Evolutionary conservation across 2,797 vertebrate species (phyloP).

Genomic region (Liparis tanakae): DNA sequence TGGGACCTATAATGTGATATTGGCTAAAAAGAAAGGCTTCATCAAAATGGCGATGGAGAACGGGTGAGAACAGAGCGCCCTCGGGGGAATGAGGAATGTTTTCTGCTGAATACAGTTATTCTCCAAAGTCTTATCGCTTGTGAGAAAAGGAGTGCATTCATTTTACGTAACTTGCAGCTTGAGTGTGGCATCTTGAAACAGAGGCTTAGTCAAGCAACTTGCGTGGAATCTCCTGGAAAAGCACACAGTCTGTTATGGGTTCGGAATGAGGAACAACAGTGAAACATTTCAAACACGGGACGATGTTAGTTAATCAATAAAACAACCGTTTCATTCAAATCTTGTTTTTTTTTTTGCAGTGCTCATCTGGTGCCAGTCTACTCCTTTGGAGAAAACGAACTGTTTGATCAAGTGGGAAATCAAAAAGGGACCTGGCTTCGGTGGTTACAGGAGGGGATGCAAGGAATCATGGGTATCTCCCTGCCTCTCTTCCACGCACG

Average conservation of each 20-base stretch:
- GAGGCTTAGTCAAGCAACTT: conserved; percentile 45
- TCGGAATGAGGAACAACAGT: conserved; percentile 1
- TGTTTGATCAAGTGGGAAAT: conserved; percentile 91
- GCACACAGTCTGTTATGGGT: conserved; percentile 9
- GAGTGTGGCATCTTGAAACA: conserved; percentile 46
- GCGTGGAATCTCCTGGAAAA: conserved; percentile 44
- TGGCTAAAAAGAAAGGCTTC: conserved; percentile 93
- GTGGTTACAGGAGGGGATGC: conserved; percentile 85
- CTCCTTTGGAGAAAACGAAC: conserved; percentile 95
- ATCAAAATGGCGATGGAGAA: conserved; percentile 89
- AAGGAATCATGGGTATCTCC: conserved; percentile 89
- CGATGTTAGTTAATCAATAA: neutral
- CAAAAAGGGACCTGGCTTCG: conserved; percentile 87
- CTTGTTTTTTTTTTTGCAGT: conserved; percentile 63
- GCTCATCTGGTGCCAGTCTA: conserved; percentile 90
- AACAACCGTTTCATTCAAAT: neutral
- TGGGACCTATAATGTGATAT: conserved; percentile 83
- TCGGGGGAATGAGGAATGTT: neutral
- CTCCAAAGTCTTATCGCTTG: conserved; percentile 13
- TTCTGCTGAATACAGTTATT: conserved; percentile 16
- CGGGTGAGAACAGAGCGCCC: conserved; percentile 82
- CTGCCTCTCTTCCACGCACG: conserved; percentile 93
- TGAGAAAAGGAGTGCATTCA: neutral
- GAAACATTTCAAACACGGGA: conserved; percentile 1
- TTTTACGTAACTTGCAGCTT: conserved; percentile 16